A percentile compares a stretch with the other conserved stretches of the same genome.
Evolutionary conservation across 2,113 vertebrate species (phyloP).

Genomic region (Stercorarius parasiticus): DNA sequence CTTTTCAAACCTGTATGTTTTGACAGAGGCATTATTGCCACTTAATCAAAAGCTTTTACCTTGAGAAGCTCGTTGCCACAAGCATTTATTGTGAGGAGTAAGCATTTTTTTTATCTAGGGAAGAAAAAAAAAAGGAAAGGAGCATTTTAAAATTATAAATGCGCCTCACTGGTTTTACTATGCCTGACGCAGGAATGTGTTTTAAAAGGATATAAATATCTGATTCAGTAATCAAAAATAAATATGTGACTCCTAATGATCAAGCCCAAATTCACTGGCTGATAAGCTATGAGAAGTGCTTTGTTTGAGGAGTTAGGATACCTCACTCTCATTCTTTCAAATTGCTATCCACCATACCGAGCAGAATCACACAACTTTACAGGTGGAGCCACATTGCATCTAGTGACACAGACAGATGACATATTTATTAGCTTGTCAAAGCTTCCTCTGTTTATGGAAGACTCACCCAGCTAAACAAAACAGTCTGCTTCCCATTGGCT

Average conservation of each 20-base stretch:
- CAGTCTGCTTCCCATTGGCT: slow-evolving; percentile 90
- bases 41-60: not conserved
- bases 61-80: not conserved
- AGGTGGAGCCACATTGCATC: slow-evolving; percentile 82
- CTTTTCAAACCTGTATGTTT: not conserved
- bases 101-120: not conserved
- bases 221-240: not conserved
- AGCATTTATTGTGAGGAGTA: not conserved
- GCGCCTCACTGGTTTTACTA: not conserved
- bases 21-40: not conserved
- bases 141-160: not conserved
- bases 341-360: slow-evolving; percentile 72
- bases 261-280: not conserved
- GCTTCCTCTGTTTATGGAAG: slow-evolving; percentile 84
- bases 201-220: not conserved
- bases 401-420: slow-evolving; percentile 91
- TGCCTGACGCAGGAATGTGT: not conserved
- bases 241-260: not conserved
- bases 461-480: slow-evolving; percentile 91
- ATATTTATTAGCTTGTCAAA: slow-evolving; percentile 97
- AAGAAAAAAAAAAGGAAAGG: not conserved
- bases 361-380: slow-evolving; percentile 80
- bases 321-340: slow-evolving; percentile 37
- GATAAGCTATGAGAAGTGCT: not conserved
- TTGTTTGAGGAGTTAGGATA: slow-evolving; percentile 15